phyloP scores from a whole-genome alignment of 1,140 invertebrate species.

The Thaumatotibia leucotreta region DNA sequence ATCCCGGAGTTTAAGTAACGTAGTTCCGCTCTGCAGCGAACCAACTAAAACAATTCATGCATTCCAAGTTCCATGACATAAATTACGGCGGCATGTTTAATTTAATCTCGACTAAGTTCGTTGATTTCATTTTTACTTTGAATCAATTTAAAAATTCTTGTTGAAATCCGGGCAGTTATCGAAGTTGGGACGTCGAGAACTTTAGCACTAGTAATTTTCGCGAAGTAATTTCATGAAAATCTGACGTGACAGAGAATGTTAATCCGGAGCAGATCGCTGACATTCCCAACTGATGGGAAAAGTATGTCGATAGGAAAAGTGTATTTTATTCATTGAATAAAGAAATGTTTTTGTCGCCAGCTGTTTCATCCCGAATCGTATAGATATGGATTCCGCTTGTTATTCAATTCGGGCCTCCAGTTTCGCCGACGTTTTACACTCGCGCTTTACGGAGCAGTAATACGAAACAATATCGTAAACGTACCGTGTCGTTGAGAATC shows the following conservation, averaged over 20 bases:
- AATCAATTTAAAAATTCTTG: constrained; percentile 71
- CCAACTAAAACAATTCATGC: constrained; percentile 13
- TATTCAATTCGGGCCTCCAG: constrained; percentile 31
- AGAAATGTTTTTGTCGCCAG: constrained; percentile 4
- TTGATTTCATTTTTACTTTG: constrained; percentile 69
- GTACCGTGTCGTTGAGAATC: constrained; percentile 59
- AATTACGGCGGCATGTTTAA: constrained; percentile 56
- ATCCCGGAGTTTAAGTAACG: neutral
- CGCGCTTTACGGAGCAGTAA: constrained; percentile 44
- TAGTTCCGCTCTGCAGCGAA: neutral
- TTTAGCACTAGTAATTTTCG: constrained; percentile 64
- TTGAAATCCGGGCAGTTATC: constrained; percentile 59
- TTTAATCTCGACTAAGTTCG: constrained; percentile 59
- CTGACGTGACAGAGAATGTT: constrained; percentile 31
- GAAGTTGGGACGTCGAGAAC: constrained; percentile 58
- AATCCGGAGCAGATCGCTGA: constrained; percentile 14
- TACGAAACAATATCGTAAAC: constrained; percentile 64
- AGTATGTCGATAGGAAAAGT: neutral
- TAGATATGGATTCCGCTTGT: constrained; percentile 12
- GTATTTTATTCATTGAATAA: constrained; percentile 5
- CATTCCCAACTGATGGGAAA: neutral
- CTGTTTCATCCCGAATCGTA: neutral
- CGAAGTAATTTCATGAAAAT: constrained; percentile 51
- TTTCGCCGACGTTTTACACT: constrained; percentile 31
- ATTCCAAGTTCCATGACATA: constrained; percentile 59